Evolutionary conservation across 2,113 vertebrate genomes (phyloP), one percentile per base, ranked within the genome.

Genomic region (Scartelaos histophorus): DNA sequence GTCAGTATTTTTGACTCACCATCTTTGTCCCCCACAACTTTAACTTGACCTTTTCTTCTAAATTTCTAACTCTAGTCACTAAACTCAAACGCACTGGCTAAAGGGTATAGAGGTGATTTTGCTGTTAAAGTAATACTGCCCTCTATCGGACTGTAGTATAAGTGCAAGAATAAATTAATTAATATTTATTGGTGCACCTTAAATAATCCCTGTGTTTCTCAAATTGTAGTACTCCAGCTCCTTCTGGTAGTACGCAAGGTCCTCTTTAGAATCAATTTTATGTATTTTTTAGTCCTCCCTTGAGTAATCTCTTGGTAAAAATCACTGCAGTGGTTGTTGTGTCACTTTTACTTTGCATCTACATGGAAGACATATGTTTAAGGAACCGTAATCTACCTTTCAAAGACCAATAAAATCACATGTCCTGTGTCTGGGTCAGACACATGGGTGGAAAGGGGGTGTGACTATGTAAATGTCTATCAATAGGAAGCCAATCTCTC

Each of bases 381-480:
- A 57, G 11, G 22, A 13, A 57, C 21, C 21, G 6, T 22, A 56
- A 56, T 21, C 7, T 56, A 56, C 0, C 24, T 1, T 54, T 54
- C 51, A 21, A 57, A 24, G 21, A 57, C 7, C 54, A 56, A 15
- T 58, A n/a, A 25, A n/a, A 22, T 19, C 10, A 49, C 58, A 17
- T 67, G 38, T 24, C 0, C 73, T 16, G 34, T 2, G 38, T 56
- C 49, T 68, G 53, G 24, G 6, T 11, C 21, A 4, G 53, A 45
- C 56, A 57, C 10, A 43, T 45, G 29, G 16, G 13, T 35, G 3
- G 3, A 53, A 43, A 3, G n/a, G 75, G 79, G 87, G 87, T 66
- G 82, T 85, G 83, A 54, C 82, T 53, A 83, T 71, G 78, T 56
- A 70, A 81, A 82, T 83, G 64, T 43, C 4, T 69, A 80, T 82